Base-by-base conservation (phyloP, 37 sponge, comb jelly and placozoan genomes). In the Aphrocallistes beatrix region DNA sequence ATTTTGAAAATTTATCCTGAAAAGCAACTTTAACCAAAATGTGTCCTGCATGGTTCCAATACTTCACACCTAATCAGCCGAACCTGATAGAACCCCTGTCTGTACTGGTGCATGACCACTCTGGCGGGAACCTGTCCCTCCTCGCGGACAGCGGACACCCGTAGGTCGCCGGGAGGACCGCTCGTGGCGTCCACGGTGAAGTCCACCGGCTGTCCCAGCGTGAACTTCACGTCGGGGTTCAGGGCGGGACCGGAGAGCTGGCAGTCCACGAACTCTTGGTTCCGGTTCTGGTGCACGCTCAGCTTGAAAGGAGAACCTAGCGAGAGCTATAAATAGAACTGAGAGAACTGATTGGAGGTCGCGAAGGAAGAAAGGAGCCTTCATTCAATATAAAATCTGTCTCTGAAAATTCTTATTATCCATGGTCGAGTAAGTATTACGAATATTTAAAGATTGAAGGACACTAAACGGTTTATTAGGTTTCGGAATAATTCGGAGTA, bases 121-220 rank as follows among this genome's bases (percentile, higher is more conserved):
- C 75, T 19, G 34, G 75, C 75, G 3, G 75, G 6, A 19, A 60
- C 28, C 75, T 13, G 17, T 6, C 34, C 3, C 13, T 21, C 49
- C 75, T 60, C 75, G 3, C 75, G 3, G n/a, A 60, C 75, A 60
- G 75, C 75, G 10, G 75, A 60, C 34, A 60, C 75, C 25, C 3
- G 3, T 30, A 60, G 75, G 28, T 60, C 28, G 3, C 17, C 34
- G 34, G 75, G 28, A 3, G 75, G 75, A 13, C 28, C 25, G 75
- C 75, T 3, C 25, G 75, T 60, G 3, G 75, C 75, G 34, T 60
- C 75, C 34, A 60, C 75, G 34, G 75, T 60, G 34, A 60, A 60
- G 75, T 60, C 75, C 3, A 60, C 75, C 25, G 75, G 75, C 75
- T 60, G 75, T 60, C 75, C 75, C 3, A 60, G 75, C n/a, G 75